Evolutionary conservation across 2,888 invertebrate species (phyloP).

Genomic region (Globia sparganii): DNA sequence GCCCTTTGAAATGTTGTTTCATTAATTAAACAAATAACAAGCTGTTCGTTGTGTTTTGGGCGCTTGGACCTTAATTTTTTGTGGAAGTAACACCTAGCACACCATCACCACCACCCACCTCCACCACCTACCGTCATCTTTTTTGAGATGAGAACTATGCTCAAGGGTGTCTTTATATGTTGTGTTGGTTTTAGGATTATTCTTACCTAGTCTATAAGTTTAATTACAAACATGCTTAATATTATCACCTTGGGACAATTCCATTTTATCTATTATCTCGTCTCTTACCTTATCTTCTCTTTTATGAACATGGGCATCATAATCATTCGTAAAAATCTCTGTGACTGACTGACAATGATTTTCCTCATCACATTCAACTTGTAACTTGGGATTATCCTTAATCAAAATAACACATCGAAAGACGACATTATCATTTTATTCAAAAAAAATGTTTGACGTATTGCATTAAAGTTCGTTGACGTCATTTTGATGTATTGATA

Average conservation of each 20-base stretch:
- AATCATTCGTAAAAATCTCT: background rate
- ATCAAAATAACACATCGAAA: background rate
- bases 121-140: background rate
- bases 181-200: background rate
- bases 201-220: background rate
- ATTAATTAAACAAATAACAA: conserved; percentile 1
- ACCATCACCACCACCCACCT: too few species aligned
- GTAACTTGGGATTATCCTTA: background rate
- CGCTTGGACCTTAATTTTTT: background rate
- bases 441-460: background rate
- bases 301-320: background rate
- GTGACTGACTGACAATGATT: background rate
- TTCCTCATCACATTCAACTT: background rate
- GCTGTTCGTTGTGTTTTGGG: conserved; percentile 1
- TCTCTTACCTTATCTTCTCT: background rate
- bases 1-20: conserved; percentile 17
- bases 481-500: background rate
- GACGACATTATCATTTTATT: background rate
- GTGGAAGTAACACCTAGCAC: background rate
- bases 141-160: background rate
- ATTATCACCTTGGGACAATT: background rate
- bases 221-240: background rate
- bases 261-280: background rate
- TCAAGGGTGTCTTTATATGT: background rate
- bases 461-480: background rate